Conservation (phyloP, 1,140 invertebrate genomes). For the Rhyzopertha dominica region DNA sequence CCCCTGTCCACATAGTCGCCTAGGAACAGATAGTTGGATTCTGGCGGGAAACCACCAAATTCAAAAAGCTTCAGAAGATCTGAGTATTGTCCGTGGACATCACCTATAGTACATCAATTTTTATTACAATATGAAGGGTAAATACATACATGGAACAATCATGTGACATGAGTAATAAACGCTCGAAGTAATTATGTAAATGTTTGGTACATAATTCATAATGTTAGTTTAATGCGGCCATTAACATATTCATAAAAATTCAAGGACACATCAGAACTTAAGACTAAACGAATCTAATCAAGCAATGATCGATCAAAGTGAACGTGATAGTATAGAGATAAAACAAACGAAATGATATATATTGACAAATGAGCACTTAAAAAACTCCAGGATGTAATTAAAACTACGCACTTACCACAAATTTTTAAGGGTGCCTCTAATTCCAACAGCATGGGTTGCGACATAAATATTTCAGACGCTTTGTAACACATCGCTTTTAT, state of each 20-base stretch:
- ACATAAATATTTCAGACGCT: conserved; percentile 94
- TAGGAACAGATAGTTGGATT: conserved; percentile 91
- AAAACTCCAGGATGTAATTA: background rate
- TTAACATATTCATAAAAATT: background rate
- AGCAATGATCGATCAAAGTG: too few relatives aligned
- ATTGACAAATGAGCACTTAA: background rate
- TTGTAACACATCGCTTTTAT: conserved; percentile 88
- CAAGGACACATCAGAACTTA: background rate
- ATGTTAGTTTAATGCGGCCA: background rate
- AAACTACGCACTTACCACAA: conserved; percentile 68
- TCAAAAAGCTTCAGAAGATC: conserved; percentile 91
- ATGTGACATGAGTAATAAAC: background rate
- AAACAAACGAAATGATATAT: too few relatives aligned
- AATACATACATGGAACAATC: background rate
- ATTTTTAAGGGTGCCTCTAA: conserved; percentile 97
- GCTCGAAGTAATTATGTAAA: background rate
- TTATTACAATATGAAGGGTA: background rate
- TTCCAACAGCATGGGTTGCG: conserved; percentile 95
- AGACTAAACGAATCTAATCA: too few relatives aligned
- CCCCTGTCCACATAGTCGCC: conserved; percentile 90
- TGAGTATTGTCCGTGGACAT: conserved; percentile 91
- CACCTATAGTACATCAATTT: conserved; percentile 52
- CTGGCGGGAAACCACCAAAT: conserved; percentile 95
- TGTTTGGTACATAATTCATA: background rate
- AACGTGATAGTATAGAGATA: too few relatives aligned